phyloP scores from a whole-genome alignment of 35 echinoderm and acorn worm genomes.

The Anneissia japonica region DNA sequence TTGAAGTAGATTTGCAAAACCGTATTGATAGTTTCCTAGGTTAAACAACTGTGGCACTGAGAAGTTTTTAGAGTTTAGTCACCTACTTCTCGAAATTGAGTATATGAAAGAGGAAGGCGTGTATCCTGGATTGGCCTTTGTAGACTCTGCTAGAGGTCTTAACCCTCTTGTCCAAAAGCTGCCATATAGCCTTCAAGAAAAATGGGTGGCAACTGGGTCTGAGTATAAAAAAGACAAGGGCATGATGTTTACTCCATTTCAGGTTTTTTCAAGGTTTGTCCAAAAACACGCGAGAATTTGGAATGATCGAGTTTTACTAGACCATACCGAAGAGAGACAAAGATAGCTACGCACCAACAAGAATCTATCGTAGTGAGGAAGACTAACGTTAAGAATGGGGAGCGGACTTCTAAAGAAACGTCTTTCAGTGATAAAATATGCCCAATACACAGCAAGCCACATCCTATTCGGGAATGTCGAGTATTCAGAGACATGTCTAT shows the following conservation, averaged over 20 bases:
- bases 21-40: conserved; percentile 34
- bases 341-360: not conserved
- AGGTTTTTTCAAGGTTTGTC: conserved; percentile 37
- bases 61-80: conserved; percentile 27
- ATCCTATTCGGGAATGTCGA: conserved; percentile 20
- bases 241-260: conserved; percentile 28
- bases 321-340: conserved; percentile 8
- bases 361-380: not conserved
- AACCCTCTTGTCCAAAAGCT: not conserved
- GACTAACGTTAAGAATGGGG: not conserved
- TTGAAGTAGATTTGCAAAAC: not conserved
- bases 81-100: conserved; percentile 13
- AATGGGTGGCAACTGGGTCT: conserved; percentile 14
- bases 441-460: not conserved
- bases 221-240: conserved; percentile 36
- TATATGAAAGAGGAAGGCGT: conserved; percentile 18
- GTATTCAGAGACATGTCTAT: conserved; percentile 17
- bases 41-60: conserved; percentile 6
- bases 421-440: not conserved
- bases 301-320: conserved; percentile 21
- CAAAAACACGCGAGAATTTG: conserved; percentile 7
- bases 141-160: conserved; percentile 30
- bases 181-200: conserved; percentile 37
- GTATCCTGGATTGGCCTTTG: conserved; percentile 17
- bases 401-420: not conserved